Evolutionary conservation across 2,888 invertebrate genomes (phyloP), one percentile per base, ranked within the genome.

Genomic region (Augiades crinisus): DNA sequence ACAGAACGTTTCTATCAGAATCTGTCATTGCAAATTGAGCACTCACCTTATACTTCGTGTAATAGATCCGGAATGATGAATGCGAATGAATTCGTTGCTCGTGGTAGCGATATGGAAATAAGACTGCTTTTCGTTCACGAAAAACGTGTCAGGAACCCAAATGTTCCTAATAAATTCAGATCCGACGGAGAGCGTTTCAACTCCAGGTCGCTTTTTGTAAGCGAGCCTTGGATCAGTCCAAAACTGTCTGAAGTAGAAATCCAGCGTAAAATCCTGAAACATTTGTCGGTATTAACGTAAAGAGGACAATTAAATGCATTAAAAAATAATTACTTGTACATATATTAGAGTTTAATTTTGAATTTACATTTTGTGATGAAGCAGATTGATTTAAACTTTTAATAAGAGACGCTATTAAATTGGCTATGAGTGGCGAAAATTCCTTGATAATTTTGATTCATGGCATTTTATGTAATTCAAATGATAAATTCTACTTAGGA

Each of bases 141-240:
- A 99, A 92, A 99, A 99, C 61, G 99, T 99, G 88, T 99, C 99
- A 64, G 99, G 99, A 72, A 99, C 99, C 99, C 99, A 99, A 80
- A 99, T 98, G 88, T 96, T 97, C 85, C 96, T 96, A 83, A 98
- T 96, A 90, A 97, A 97, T 88, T 98, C 97, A 57, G 97, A 97
- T 68, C 97, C 97, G 63, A 98, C 98, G 65, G 96, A 96, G 62
- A 98, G 92, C 66, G 95, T 96, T 84, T 96, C 96, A 65, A 97
- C 96, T 63, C 96, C 96, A 65, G 94, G 93, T 72, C 95, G 91
- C 86, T 95, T 95, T 83, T 94, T 94, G 91, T 97, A 98, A 64
- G 96, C 96, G 76, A 98, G 92, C 70, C 98, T 93, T 57, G 97
- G 97, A 86, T 98, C 98, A 78, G 96, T 97, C 98, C 98, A 98